Conservation (phyloP, 2,113 vertebrate genomes). For the Micronycteris hirsuta region DNA sequence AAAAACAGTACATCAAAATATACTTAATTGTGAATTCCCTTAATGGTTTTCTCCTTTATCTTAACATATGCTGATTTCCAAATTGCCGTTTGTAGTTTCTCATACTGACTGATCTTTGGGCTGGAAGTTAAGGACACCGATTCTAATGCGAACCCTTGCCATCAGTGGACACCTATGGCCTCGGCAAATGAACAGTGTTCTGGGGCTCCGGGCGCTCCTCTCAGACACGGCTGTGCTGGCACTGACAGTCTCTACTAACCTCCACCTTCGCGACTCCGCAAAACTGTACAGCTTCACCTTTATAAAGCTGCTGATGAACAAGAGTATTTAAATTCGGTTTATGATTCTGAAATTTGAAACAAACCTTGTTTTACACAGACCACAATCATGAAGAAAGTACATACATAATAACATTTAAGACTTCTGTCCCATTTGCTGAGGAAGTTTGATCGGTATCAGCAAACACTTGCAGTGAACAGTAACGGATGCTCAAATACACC, state of each 20-base stretch:
- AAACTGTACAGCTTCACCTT: not conserved
- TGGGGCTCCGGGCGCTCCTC: rapidly evolving
- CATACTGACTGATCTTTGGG: not conserved
- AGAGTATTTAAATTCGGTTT: not conserved
- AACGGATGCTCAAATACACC: not conserved
- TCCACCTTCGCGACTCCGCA: not conserved
- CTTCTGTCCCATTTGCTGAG: not conserved
- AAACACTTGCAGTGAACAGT: not conserved
- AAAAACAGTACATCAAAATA: not conserved
- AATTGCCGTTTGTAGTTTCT: not conserved
- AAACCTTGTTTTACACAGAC: not conserved
- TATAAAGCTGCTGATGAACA: not conserved
- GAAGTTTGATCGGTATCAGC: not conserved
- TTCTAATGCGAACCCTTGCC: not conserved
- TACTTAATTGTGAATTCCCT: not conserved
- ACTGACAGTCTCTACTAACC: not conserved
- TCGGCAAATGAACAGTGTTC: not conserved
- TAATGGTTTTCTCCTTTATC: not conserved
- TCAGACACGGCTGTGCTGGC: not conserved
- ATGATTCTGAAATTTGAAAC: not conserved
- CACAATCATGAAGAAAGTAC: not conserved
- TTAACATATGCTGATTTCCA: not conserved
- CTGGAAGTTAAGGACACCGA: not conserved
- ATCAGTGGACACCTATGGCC: not conserved
- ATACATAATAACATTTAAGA: not conserved